phyloP scores from a whole-genome alignment of 2,797 vertebrate species.

The Garrulus glandarius region DNA sequence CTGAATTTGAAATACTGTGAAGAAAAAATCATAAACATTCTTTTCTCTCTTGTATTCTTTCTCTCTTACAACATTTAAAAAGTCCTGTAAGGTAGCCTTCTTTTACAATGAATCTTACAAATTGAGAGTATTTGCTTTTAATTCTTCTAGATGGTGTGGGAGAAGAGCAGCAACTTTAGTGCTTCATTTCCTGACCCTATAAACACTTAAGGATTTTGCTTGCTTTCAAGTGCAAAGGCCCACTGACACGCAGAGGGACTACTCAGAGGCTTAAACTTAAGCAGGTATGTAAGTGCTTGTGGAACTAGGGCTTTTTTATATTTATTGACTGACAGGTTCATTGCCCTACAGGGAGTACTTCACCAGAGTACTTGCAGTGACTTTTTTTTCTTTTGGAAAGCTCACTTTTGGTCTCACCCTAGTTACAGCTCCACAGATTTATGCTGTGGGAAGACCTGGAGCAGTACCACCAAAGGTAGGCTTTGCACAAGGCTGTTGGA shows the following conservation, averaged over 20 bases:
- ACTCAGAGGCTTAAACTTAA: constrained; percentile 4
- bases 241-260: not conserved
- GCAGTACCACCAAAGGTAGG: not conserved
- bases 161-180: not conserved
- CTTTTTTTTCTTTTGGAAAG: not conserved
- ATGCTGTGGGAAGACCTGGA: not conserved
- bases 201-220: not conserved
- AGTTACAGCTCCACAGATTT: not conserved
- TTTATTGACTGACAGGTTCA: constrained; percentile 4
- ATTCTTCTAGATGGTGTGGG: not conserved
- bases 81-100: not conserved
- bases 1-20: not conserved
- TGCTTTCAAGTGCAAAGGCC: not conserved
- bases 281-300: not conserved
- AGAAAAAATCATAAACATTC: not conserved
- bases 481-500: not conserved
- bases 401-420: not conserved
- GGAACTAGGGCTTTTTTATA: not conserved
- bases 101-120: not conserved
- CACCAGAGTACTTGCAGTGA: not conserved
- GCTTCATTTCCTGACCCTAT: not conserved
- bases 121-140: not conserved
- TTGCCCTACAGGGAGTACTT: not conserved
- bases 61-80: not conserved
- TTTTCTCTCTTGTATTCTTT: not conserved